These are phyloP conservation scores for Spisula solida DNA, from an alignment of 2,888 invertebrate species.

Conservation along the genomic window DNA sequence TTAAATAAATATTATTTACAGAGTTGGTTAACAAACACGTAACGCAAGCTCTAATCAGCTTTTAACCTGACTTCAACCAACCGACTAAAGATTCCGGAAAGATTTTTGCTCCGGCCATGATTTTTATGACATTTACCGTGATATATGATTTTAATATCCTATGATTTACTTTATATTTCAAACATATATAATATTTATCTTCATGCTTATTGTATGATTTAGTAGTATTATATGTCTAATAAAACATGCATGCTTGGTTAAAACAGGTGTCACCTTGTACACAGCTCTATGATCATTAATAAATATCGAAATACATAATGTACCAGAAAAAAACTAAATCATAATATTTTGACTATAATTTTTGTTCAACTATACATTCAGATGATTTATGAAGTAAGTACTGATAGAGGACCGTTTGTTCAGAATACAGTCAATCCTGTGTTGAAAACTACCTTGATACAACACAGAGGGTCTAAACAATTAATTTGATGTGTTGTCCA, in stretches of 20 bases:
- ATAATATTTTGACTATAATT: neutral
- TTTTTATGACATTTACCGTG: neutral
- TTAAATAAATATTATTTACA: no score
- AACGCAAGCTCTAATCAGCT: no score
- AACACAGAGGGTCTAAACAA: no score
- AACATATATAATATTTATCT: neutral
- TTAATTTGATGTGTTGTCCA: no score
- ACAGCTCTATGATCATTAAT: neutral
- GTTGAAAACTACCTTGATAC: no score
- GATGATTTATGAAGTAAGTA: no score
- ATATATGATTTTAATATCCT: neutral
- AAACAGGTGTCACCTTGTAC: neutral
- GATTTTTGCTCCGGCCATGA: neutral
- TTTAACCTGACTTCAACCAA: no score
- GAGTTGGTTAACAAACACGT: no score
- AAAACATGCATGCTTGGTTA: neutral
- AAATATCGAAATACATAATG: neutral
- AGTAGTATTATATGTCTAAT: neutral
- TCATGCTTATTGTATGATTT: neutral
- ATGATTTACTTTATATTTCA: neutral
- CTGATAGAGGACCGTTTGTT: no score
- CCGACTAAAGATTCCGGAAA: neutral
- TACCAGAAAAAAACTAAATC: neutral
- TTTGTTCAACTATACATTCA: no score
- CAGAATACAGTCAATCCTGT: no score